Percentiles rank a stretch among this genome's conserved stretches.
Conservation (phyloP, 1,140 invertebrate genomes). For the Drosophila persimilis region DNA sequence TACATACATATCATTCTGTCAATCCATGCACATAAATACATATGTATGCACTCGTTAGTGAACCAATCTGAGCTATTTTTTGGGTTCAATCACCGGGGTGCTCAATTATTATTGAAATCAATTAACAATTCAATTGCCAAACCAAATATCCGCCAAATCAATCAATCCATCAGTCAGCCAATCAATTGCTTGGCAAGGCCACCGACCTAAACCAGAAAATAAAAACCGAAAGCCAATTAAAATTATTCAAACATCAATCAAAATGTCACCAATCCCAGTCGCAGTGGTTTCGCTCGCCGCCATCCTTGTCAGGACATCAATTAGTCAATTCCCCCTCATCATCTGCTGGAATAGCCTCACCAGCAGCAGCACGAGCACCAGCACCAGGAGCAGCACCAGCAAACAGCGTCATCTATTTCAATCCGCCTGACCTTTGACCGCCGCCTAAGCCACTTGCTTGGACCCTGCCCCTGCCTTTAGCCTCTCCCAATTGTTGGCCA, state of each 20-base stretch:
- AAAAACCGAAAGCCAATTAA: slow-evolving; percentile 54
- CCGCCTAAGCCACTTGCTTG: slow-evolving; percentile 17
- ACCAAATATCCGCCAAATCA: slow-evolving; percentile 49
- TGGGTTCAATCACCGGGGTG: too few species aligned
- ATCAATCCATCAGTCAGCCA: slow-evolving; percentile 23
- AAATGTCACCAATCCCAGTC: slow-evolving; percentile 50
- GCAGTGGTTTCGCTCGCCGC: background rate
- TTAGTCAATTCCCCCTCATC: slow-evolving; percentile 24
- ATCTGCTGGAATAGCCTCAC: too few species aligned
- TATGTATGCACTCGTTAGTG: too few species aligned
- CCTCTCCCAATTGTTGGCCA: background rate
- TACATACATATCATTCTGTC: background rate
- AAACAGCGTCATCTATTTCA: slow-evolving; percentile 41
- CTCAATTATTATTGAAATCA: slow-evolving; percentile 1
- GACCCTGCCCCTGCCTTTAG: background rate
- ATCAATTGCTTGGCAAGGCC: slow-evolving; percentile 30
- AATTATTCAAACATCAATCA: slow-evolving; percentile 70
- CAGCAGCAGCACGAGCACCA: slow-evolving; percentile 7
- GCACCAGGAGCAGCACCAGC: slow-evolving; percentile 1
- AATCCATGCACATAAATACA: background rate
- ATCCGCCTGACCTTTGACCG: slow-evolving; percentile 22
- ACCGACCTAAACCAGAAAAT: background rate
- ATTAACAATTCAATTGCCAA: slow-evolving; percentile 54
- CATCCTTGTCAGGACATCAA: slow-evolving; percentile 17
- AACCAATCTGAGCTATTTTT: too few species aligned